Evolutionary conservation across 2,113 vertebrate genomes (phyloP).

Genomic region (Toxotes chatareus): DNA sequence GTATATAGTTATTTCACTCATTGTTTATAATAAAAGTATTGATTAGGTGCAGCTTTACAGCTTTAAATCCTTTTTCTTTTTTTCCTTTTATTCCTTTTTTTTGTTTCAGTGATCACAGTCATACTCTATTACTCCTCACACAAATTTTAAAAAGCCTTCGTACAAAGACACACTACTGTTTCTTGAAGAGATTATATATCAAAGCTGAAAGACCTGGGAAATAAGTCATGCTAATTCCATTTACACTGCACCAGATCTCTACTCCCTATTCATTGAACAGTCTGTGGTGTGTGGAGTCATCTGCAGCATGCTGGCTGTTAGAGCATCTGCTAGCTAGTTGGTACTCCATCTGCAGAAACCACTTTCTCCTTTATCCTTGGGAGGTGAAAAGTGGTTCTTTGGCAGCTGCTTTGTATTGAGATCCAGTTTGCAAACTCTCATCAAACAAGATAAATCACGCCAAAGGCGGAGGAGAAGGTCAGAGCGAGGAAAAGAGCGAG

Average conservation of each 20-base stretch:
- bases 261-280: neutral
- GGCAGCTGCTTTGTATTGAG: constrained; percentile 44
- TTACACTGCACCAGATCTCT: neutral
- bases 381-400: constrained; percentile 37
- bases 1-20: too few relatives aligned
- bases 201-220: neutral
- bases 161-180: neutral
- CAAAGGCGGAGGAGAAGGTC: constrained; percentile 44
- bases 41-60: too few relatives aligned
- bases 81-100: too few relatives aligned
- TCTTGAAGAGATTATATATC: neutral
- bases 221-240: neutral
- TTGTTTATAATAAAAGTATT: too few relatives aligned
- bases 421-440: constrained; percentile 57
- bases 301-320: neutral
- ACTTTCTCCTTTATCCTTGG: constrained; percentile 46
- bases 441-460: constrained; percentile 59
- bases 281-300: neutral
- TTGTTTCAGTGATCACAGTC: neutral
- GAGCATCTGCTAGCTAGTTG: neutral
- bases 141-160: too few relatives aligned
- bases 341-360: constrained; percentile 21
- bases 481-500: constrained; percentile 13
- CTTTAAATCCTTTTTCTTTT: too few relatives aligned
- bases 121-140: neutral